Base-by-base conservation (phyloP, 2,113 vertebrate genomes). In the Crocuta crocuta region DNA sequence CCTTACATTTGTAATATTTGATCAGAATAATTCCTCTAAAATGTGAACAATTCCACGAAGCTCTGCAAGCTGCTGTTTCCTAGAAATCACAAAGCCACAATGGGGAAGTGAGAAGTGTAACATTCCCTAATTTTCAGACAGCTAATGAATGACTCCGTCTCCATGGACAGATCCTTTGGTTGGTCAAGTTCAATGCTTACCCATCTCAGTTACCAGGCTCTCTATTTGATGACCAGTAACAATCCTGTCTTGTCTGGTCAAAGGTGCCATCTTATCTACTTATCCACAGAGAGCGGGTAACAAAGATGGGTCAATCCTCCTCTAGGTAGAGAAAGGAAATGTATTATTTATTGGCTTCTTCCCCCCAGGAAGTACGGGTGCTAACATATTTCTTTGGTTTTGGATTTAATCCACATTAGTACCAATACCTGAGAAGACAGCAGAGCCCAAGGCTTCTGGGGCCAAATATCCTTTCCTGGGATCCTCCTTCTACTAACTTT, bases 1-100 rank as follows among this genome's bases (percentile, higher is more conserved):
- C 5, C 13, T 95, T 78, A 35, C 4, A 58, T 43, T 74, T 92
- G 45, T 39, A 88, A 81, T 76, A 76, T 53, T 53, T 50, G 16
- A 55, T 65, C 58, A 84, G 50, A 96, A 74, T 33, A 70, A 80
- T 89, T 89, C 3, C 16, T 79, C 95, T 96, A 73, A 87, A 96
- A 84, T 65, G 17, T 61, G n/a, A 93, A 10, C 9, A 11, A 55
- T 65, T 43, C 43, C 19, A n/a, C 10, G 43, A 89, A 97, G 11
- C 35, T 81, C 33, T 45, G 61, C 63, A 70, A 88, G 4, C 24
- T 78, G 24, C 92, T 87, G 61, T 87, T 58, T 96, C 80, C 48
- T 28, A 78, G 84, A 80, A 97, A 43, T 58, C 61, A 93, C 10
- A 85, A n/a, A 86, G 33, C 43, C 26, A 15, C 33, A 23, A 45